Percentiles rank a stretch among this genome's conserved stretches.
Evolutionary conservation across 1,140 invertebrate genomes (phyloP).

Genomic region (Littorina saxatilis): DNA sequence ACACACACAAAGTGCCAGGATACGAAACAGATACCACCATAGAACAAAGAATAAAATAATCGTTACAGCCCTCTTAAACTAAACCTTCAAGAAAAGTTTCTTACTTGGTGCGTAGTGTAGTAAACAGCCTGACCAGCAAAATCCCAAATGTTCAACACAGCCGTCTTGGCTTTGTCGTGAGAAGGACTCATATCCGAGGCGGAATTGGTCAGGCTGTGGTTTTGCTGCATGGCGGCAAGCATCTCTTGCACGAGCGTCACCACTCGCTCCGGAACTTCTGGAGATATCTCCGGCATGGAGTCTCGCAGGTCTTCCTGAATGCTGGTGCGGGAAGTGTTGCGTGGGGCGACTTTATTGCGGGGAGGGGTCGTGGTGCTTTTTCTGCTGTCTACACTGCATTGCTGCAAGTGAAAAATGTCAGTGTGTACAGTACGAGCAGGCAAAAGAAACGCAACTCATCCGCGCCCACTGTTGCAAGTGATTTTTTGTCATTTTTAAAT

Average conservation of each 20-base stretch:
- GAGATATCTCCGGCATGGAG: constrained; percentile 48
- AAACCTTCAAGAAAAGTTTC: too few species aligned
- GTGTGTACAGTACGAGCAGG: too few species aligned
- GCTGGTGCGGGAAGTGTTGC: constrained; percentile 16
- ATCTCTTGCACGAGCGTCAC: constrained; percentile 66
- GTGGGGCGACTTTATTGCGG: background rate
- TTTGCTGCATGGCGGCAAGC: constrained; percentile 43
- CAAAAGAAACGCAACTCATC: too few species aligned
- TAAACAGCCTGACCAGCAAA: constrained; percentile 74
- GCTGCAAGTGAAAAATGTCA: background rate
- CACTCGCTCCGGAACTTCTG: constrained; percentile 64
- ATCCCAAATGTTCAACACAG: constrained; percentile 74
- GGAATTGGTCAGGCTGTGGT: constrained; percentile 34
- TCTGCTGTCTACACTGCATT: background rate
- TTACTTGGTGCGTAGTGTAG: constrained; percentile 74
- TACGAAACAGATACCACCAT: too few species aligned
- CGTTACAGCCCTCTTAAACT: too few species aligned
- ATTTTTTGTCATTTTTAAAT: too few species aligned
- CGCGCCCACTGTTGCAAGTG: too few species aligned
- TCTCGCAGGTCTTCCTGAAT: constrained; percentile 35
- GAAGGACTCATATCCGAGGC: constrained; percentile 7
- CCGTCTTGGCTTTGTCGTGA: constrained; percentile 38
- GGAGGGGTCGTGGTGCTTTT: background rate
- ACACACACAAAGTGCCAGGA: too few species aligned
- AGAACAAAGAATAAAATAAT: too few species aligned